Evolutionary conservation across 2,888 invertebrate species (phyloP).

Genomic region (Plebejus argus): DNA sequence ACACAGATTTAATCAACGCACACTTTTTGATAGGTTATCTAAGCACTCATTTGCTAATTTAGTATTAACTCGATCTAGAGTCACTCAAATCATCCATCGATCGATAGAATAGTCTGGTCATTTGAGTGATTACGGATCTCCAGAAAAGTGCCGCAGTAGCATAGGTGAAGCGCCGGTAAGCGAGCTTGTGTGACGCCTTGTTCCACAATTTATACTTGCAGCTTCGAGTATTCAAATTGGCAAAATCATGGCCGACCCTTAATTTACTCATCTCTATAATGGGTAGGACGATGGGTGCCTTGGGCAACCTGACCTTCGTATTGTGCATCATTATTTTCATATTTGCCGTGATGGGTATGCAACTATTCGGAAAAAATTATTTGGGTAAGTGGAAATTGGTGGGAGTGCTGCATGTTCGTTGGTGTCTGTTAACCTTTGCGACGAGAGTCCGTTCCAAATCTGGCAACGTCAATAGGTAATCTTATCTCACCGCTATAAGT

Average conservation of each 20-base stretch:
- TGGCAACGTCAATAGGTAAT: background rate
- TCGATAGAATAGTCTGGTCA: constrained; percentile 22
- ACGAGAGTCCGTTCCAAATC: constrained; percentile 52
- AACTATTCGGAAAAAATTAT: constrained; percentile 95
- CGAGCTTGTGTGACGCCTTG: constrained; percentile 81
- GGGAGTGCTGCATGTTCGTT: constrained; percentile 80
- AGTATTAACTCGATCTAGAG: constrained; percentile 54
- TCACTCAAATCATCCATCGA: constrained; percentile 50
- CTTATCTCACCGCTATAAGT: background rate
- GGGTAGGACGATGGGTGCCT: constrained; percentile 96
- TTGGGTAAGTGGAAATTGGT: constrained; percentile 85
- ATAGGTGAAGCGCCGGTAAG: constrained; percentile 81
- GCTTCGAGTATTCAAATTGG: constrained; percentile 97
- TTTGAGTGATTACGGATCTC: constrained; percentile 62
- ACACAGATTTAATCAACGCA: constrained; percentile 74
- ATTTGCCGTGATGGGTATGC: constrained; percentile 98
- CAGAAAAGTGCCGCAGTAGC: constrained; percentile 70
- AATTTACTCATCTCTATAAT: constrained; percentile 97
- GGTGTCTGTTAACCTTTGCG: constrained; percentile 71
- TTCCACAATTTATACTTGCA: constrained; percentile 83
- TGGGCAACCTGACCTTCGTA: constrained; percentile 97
- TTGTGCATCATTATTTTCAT: constrained; percentile 98
- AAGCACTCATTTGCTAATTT: constrained; percentile 76
- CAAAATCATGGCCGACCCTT: constrained; percentile 97
- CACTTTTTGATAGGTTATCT: constrained; percentile 71